Base-by-base conservation (phyloP, 2,113 vertebrate genomes). In the Verasper variegatus region DNA sequence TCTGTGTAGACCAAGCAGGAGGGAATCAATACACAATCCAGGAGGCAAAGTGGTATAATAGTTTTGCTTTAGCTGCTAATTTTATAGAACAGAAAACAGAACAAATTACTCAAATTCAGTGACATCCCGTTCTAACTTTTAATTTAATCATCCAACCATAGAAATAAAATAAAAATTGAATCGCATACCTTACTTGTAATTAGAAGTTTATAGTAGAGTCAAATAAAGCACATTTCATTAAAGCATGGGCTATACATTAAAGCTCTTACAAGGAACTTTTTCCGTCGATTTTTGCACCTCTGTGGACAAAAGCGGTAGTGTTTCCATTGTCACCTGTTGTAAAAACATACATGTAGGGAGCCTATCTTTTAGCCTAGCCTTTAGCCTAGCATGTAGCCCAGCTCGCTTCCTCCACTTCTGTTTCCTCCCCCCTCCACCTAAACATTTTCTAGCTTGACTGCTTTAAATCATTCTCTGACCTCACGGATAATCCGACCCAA, bases 21-120 rank as follows among this genome's bases (percentile, higher is more conserved):
- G 31, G n/a, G 60, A 85, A 88, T 86, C 59, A 69, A 89, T 86
- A 69, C 40, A 24, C 37, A 60, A 74, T 68, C 14, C 42, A 55
- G 10, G 45, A 61, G 59, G 3, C 31, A 64, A 3, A 31, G 37
- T 10, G 7, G 12, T 55, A 2, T 15, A 76, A 37, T 57, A 24
- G 37, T 67, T 81, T 74, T 57, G 42, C 49, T 60, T 64, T 60
- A 69, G 58, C 65, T 12, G 42, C 23, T 31, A n/a, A 27, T 55
- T 59, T 65, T 60, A 10, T 51, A 23, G 40, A 31, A 17, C 42
- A 71, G 15, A 70, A 40, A 68, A 49, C 1, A 60, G 23, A 10
- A 68, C 61, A 23, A 8, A 51, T 42, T 13, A 42, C 40, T 42
- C 40, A 42, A 42, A 42, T 42, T 42, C 40, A 13, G 40, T 42